Evolutionary conservation across 2,113 vertebrate genomes (phyloP).

Genomic region (Sitta europaea): DNA sequence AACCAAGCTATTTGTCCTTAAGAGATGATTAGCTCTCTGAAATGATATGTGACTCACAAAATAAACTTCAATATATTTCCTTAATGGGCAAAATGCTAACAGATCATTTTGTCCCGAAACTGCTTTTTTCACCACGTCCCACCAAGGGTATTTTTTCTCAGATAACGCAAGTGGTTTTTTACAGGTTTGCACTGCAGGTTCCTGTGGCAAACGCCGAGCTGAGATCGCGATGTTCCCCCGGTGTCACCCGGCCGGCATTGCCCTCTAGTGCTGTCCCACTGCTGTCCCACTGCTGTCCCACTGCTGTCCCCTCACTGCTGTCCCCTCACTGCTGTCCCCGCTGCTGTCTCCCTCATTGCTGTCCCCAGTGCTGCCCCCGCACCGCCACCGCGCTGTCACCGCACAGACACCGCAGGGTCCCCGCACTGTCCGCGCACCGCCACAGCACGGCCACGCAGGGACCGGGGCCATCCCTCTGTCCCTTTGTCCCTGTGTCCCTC

Average conservation of each 20-base stretch:
- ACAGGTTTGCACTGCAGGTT: neutral
- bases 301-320: neutral
- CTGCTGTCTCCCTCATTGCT: slow-evolving; percentile 36
- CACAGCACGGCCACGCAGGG: neutral
- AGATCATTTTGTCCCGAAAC: neutral
- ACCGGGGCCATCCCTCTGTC: neutral
- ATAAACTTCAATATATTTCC: neutral
- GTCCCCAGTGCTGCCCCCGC: neutral
- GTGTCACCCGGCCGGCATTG: neutral
- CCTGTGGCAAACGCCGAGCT: neutral
- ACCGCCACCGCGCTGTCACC: neutral
- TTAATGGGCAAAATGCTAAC: neutral
- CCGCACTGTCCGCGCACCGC: neutral
- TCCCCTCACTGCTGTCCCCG: neutral
- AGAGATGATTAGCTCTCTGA: neutral
- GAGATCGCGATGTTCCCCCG: neutral
- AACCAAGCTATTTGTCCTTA: neutral
- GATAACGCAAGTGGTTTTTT: neutral
- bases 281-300: neutral
- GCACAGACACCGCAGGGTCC: neutral
- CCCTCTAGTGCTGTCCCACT: slow-evolving; percentile 65
- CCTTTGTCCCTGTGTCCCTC: neutral
- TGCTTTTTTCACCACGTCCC: neutral
- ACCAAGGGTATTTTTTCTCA: neutral
- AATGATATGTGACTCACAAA: neutral